These are phyloP conservation scores for Leptobrachium leishanense DNA, from an alignment of 2,113 vertebrate genomes.

Conservation along the genomic window DNA sequence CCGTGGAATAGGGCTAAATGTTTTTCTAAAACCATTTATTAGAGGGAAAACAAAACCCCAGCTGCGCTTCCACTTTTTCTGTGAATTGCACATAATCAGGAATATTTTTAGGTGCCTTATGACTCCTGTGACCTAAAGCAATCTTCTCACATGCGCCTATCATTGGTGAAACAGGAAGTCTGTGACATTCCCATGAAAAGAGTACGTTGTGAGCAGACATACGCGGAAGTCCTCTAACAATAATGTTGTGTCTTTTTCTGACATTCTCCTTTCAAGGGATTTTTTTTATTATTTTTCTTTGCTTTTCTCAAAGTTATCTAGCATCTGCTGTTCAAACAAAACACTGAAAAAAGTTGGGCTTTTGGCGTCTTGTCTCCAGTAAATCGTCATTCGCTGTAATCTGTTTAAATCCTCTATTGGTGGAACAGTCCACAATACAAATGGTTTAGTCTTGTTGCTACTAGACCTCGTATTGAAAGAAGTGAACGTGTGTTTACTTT, in stretches of 20 bases:
- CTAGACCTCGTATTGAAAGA: conserved; percentile 3
- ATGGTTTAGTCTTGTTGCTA: conserved; percentile 2
- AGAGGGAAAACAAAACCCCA: not conserved
- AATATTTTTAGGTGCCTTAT: not conserved
- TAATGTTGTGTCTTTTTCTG: not conserved
- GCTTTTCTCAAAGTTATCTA: not conserved
- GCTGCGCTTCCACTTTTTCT: not conserved
- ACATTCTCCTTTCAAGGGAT: not conserved
- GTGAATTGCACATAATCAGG: not conserved
- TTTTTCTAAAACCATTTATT: not conserved
- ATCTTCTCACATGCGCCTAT: not conserved
- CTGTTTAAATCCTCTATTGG: conserved; percentile 29
- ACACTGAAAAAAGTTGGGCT: not conserved
- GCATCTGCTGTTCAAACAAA: conserved; percentile 7
- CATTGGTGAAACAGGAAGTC: conserved; percentile 2
- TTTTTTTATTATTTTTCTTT: not conserved
- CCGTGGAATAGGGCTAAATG: not conserved
- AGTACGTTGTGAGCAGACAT: not conserved
- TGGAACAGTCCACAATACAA: conserved; percentile 23
- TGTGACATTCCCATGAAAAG: not conserved
- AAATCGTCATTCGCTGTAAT: conserved; percentile 29
- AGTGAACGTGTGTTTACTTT: not conserved
- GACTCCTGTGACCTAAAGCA: not conserved
- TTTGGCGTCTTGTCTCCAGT: conserved; percentile 4
- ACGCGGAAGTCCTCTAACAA: not conserved